Conservation (phyloP, 2,797 vertebrate species). For the Tachyglossus aculeatus region DNA sequence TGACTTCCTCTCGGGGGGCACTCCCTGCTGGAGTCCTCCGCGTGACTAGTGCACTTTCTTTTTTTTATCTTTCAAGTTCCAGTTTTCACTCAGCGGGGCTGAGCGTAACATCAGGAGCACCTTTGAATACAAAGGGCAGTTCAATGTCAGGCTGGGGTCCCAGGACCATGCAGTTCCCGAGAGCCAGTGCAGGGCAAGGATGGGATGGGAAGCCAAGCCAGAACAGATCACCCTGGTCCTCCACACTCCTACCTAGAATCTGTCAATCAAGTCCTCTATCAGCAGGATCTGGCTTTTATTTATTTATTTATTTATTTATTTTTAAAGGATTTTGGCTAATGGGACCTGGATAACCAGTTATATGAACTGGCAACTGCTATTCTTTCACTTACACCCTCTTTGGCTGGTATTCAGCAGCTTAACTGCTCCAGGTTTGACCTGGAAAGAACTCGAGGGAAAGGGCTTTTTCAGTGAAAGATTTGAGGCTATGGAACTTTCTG, state of each 20-base stretch:
- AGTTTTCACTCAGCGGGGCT: conserved; percentile 12
- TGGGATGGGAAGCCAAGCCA: too few relatives aligned
- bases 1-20: conserved; percentile 6
- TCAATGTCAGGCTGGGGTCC: too few relatives aligned
- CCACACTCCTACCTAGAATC: too few relatives aligned
- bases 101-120: not conserved
- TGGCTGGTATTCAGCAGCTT: not conserved
- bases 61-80: conserved; percentile 45
- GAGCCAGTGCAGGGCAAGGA: too few relatives aligned
- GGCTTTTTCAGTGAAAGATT: not conserved
- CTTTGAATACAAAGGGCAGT: too few relatives aligned
- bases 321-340: conserved; percentile 12
- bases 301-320: too few relatives aligned
- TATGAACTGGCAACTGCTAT: not conserved
- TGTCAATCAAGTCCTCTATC: too few relatives aligned
- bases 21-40: conserved; percentile 22
- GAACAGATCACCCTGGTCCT: too few relatives aligned
- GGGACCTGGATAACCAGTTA: not conserved
- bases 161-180: too few relatives aligned
- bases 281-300: too few relatives aligned
- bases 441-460: not conserved
- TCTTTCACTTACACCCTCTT: not conserved
- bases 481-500: conserved; percentile 1
- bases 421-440: not conserved
- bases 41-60: conserved; percentile 25